A percentile compares a stretch with the other conserved stretches of the same genome.
These are phyloP conservation scores for Boleophthalmus pectinirostris DNA, from an alignment of 2,113 vertebrate genomes.

Conservation along the genomic window DNA sequence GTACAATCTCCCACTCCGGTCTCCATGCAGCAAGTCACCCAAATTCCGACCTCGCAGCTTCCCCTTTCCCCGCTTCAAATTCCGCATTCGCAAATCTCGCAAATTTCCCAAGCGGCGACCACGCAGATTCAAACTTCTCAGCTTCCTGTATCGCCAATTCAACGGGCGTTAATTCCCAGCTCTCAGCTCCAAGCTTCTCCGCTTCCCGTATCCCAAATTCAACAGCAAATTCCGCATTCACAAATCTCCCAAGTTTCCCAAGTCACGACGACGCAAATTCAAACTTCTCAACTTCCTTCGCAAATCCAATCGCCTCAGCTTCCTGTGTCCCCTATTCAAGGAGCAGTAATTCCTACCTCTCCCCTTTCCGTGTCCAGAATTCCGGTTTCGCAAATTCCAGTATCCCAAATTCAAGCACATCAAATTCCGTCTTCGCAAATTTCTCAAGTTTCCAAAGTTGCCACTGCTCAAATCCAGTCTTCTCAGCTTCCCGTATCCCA, in stretches of 20 bases:
- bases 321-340: background rate
- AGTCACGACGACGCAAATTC: background rate
- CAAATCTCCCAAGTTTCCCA: background rate
- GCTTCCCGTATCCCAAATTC: background rate
- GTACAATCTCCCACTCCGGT: slow-evolving; percentile 39
- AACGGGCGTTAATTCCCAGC: background rate
- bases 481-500: background rate
- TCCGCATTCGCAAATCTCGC: background rate
- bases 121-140: background rate
- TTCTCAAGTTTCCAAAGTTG: background rate
- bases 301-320: background rate
- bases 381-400: slow-evolving; percentile 27
- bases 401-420: slow-evolving; percentile 46
- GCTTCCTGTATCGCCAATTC: background rate
- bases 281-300: background rate
- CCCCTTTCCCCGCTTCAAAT: slow-evolving; percentile 17
- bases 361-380: background rate
- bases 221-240: slow-evolving; percentile 63
- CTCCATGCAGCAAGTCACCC: slow-evolving; percentile 61
- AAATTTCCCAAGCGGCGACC: background rate
- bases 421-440: slow-evolving; percentile 61
- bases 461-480: background rate
- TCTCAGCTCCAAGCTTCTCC: background rate
- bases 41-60: slow-evolving; percentile 15
- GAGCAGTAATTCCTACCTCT: background rate